These are phyloP conservation scores for Ichneumoninae sp. DNA, from an alignment of 2,888 invertebrate species.

Conservation along the genomic window DNA sequence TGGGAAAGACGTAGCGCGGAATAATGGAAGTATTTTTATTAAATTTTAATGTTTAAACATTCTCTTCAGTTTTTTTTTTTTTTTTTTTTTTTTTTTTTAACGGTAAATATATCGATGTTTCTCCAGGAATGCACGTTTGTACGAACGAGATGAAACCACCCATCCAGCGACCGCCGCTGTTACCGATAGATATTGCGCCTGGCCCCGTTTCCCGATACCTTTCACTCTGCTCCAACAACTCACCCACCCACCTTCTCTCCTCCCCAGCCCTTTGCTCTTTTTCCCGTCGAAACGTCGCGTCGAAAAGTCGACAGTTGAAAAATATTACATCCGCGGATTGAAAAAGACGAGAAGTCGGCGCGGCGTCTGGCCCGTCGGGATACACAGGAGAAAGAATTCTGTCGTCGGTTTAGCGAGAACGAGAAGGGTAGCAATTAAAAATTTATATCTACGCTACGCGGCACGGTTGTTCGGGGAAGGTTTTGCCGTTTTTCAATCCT, in stretches of 20 bases:
- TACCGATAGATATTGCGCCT: slow-evolving; percentile 63
- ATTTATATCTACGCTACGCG: background rate
- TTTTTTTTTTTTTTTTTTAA: background rate
- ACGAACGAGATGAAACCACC: slow-evolving; percentile 47
- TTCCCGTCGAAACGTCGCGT: slow-evolving; percentile 32
- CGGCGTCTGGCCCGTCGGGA: background rate
- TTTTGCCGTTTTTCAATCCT: background rate
- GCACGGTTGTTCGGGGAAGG: background rate
- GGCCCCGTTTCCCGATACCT: slow-evolving; percentile 59
- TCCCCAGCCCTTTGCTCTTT: background rate
- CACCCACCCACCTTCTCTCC: slow-evolving; percentile 2
- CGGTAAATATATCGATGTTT: background rate
- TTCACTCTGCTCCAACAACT: slow-evolving; percentile 44
- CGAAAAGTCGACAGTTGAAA: slow-evolving; percentile 63
- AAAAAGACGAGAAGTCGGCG: slow-evolving; percentile 33
- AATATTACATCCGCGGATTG: slow-evolving; percentile 54
- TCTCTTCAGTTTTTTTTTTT: background rate
- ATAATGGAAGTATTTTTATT: slow-evolving; percentile 42
- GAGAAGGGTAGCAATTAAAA: background rate
- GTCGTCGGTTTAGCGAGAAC: background rate
- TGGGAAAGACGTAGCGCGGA: background rate
- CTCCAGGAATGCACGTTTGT: background rate
- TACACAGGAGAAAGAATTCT: slow-evolving; percentile 5
- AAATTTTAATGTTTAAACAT: slow-evolving; percentile 7
- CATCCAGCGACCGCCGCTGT: slow-evolving; percentile 41